A percentile compares a stretch with the other conserved stretches of the same genome.
Evolutionary conservation across 2,888 invertebrate genomes (phyloP).

Genomic region (Nomada ferruginata): DNA sequence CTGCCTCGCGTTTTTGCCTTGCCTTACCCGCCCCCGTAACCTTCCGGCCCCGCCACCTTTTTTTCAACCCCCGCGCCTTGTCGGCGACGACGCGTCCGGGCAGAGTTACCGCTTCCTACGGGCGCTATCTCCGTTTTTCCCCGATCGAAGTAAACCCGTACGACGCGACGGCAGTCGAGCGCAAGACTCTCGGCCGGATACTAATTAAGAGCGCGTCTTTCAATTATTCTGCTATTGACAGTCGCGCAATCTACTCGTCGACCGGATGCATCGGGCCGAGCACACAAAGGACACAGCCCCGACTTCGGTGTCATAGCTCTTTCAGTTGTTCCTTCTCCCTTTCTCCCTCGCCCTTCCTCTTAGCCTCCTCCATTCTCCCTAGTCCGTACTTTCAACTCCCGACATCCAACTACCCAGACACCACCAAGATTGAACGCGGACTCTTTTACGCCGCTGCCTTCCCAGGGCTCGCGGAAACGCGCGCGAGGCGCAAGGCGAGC

Average conservation of each 20-base stretch:
- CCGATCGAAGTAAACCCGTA: slow-evolving; percentile 57
- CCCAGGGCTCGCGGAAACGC: too few species aligned
- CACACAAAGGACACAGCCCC: slow-evolving; percentile 43
- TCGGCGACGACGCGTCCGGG: slow-evolving; percentile 21
- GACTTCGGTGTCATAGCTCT: slow-evolving; percentile 22
- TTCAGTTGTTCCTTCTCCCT: slow-evolving; percentile 14
- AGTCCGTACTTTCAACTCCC: not conserved
- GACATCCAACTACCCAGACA: not conserved
- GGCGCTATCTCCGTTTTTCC: not conserved
- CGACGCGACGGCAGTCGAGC: slow-evolving; percentile 43
- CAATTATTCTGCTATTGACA: slow-evolving; percentile 77
- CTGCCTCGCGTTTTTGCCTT: slow-evolving; percentile 1
- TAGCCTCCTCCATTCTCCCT: too few species aligned
- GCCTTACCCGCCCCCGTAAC: not conserved
- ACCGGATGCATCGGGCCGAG: slow-evolving; percentile 39
- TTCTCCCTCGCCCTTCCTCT: not conserved
- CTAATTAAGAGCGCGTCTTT: slow-evolving; percentile 76
- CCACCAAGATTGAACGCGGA: not conserved
- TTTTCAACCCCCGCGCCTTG: not conserved
- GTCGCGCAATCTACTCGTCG: slow-evolving; percentile 63
- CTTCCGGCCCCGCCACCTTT: not conserved
- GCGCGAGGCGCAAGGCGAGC: too few species aligned
- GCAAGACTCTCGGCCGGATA: slow-evolving; percentile 41
- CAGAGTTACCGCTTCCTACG: slow-evolving; percentile 9
- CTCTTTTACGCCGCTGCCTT: not conserved